phyloP scores from a whole-genome alignment of 2,113 vertebrate species.

The Campylorhamphus procurvoides region DNA sequence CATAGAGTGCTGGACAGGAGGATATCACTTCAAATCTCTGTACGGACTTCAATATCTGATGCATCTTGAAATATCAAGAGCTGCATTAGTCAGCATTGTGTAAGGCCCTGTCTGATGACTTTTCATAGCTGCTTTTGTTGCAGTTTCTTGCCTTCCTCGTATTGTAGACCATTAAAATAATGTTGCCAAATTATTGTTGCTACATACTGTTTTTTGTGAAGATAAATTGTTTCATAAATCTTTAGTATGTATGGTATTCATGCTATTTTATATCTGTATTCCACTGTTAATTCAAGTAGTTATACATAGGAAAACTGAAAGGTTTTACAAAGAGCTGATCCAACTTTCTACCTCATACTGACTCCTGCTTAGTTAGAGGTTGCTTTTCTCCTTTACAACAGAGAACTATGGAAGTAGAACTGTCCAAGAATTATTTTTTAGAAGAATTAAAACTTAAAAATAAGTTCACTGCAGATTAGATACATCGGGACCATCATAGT shows the following conservation, averaged over 20 bases:
- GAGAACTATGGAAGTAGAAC: background rate
- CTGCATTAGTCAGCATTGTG: background rate
- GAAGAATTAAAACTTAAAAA: background rate
- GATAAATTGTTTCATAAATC: background rate
- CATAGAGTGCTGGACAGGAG: background rate
- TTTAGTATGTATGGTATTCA: background rate
- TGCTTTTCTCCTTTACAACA: background rate
- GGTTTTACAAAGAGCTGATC: background rate
- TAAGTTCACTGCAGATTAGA: background rate
- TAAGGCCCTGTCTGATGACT: background rate
- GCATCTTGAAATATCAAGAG: background rate
- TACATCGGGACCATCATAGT: background rate
- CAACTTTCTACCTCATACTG: background rate
- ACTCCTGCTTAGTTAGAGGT: background rate
- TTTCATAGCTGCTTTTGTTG: background rate
- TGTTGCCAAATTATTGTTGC: background rate
- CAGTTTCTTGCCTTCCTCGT: background rate
- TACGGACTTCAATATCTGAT: background rate
- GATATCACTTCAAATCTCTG: background rate
- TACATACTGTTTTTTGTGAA: background rate
- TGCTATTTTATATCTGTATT: background rate
- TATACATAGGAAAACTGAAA: background rate
- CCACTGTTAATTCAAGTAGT: background rate
- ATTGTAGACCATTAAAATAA: background rate
- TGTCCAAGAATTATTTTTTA: background rate